Evolutionary conservation across 2,113 vertebrate species (phyloP).

Genomic region (Canis aureus): DNA sequence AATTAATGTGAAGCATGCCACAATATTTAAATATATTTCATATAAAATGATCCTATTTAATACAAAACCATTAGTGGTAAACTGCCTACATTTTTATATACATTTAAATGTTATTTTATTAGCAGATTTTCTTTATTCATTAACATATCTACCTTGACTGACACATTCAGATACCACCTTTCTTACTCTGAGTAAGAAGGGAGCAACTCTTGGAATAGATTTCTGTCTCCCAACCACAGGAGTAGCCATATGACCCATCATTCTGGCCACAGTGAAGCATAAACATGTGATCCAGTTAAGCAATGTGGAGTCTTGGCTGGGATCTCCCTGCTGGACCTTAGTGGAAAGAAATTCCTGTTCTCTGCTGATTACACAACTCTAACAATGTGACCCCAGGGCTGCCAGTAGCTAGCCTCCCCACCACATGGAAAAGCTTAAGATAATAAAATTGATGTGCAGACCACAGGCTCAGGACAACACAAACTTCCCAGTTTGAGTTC

Average conservation of each 20-base stretch:
- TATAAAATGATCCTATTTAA: neutral
- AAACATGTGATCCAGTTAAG: neutral
- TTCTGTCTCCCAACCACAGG: neutral
- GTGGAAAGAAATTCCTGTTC: neutral
- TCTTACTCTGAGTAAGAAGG: too few species aligned
- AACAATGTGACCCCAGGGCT: neutral
- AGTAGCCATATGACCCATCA: neutral
- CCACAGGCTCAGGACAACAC: neutral
- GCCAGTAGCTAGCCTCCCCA: too few species aligned
- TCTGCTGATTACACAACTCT: neutral
- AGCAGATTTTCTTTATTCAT: neutral
- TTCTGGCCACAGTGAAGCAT: neutral
- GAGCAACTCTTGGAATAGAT: neutral
- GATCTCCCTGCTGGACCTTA: neutral
- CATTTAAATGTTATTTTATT: neutral
- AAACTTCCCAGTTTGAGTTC: neutral
- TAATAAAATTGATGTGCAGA: neutral
- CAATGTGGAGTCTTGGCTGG: neutral
- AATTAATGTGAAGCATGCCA: neutral
- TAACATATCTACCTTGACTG: neutral
- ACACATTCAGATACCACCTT: neutral
- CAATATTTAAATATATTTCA: neutral
- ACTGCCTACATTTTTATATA: neutral
- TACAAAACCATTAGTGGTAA: neutral
- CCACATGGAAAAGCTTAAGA: neutral